A percentile compares a stretch with the other conserved stretches of the same genome.
These are phyloP conservation scores for Neoaliturus tenellus DNA, from an alignment of 2,888 invertebrate species.

Conservation along the genomic window DNA sequence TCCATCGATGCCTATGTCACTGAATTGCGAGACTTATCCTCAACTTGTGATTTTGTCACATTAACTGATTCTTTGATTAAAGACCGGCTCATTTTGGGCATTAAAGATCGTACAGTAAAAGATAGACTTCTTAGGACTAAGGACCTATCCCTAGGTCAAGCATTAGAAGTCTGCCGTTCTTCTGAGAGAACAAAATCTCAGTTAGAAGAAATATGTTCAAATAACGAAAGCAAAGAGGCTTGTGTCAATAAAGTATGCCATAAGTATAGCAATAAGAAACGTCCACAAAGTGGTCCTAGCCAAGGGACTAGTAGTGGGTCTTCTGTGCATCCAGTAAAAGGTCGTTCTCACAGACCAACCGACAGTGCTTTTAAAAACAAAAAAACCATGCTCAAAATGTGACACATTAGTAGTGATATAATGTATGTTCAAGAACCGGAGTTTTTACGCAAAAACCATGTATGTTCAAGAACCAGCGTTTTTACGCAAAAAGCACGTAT, in stretches of 20 bases:
- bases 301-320: too few relatives aligned
- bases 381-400: not conserved
- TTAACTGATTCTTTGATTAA: not conserved
- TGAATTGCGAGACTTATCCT: not conserved
- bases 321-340: too few relatives aligned
- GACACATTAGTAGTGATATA: too few relatives aligned
- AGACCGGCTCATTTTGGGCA: not conserved
- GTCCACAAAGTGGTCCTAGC: too few relatives aligned
- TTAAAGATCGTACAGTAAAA: not conserved
- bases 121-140: not conserved
- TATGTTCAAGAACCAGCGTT: too few relatives aligned
- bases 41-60: not conserved
- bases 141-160: not conserved
- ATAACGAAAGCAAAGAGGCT: not conserved
- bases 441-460: too few relatives aligned
- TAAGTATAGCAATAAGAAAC: too few relatives aligned
- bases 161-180: not conserved
- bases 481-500: too few relatives aligned
- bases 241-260: not conserved
- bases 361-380: not conserved
- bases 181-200: not conserved
- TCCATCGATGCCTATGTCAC: not conserved
- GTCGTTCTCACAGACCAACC: too few relatives aligned
- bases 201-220: not conserved
- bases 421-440: too few relatives aligned